Conservation (phyloP, 2,888 invertebrate species). For the Microctonus aethiopoides region DNA sequence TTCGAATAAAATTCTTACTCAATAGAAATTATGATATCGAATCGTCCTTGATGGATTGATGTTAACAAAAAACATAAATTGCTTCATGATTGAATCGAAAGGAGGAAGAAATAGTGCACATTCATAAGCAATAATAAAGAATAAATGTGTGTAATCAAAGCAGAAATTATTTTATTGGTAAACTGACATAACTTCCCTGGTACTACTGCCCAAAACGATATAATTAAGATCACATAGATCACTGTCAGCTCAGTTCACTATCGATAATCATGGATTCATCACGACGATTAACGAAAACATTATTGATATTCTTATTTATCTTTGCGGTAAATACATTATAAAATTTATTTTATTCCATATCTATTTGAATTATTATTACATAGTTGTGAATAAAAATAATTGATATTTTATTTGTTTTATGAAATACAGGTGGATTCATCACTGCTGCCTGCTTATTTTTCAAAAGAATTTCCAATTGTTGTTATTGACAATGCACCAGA, state of each 20-base stretch:
- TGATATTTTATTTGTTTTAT: too few relatives aligned
- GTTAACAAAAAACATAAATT: constrained; percentile 22
- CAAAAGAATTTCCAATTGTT: constrained; percentile 9
- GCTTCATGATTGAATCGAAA: constrained; percentile 53
- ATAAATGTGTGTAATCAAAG: not conserved
- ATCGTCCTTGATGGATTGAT: constrained; percentile 20
- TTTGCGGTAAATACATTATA: not conserved
- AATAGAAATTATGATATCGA: not conserved
- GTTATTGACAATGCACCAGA: not conserved
- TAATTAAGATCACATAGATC: constrained; percentile 3
- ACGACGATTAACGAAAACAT: not conserved
- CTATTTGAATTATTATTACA: too few relatives aligned
- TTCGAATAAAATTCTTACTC: not conserved
- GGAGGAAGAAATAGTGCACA: constrained; percentile 56
- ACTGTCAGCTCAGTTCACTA: not conserved
- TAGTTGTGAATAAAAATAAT: too few relatives aligned
- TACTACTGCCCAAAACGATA: constrained; percentile 7
- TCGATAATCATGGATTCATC: not conserved
- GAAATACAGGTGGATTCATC: not conserved
- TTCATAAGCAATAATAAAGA: not conserved
- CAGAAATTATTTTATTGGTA: not conserved
- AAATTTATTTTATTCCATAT: too few relatives aligned
- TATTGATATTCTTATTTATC: not conserved
- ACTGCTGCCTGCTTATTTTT: not conserved
- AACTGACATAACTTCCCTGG: constrained; percentile 1